A percentile compares a stretch with the other conserved stretches of the same genome.
These are phyloP conservation scores for Calameuta idolon DNA, from an alignment of 2,888 invertebrate genomes.

Conservation along the genomic window DNA sequence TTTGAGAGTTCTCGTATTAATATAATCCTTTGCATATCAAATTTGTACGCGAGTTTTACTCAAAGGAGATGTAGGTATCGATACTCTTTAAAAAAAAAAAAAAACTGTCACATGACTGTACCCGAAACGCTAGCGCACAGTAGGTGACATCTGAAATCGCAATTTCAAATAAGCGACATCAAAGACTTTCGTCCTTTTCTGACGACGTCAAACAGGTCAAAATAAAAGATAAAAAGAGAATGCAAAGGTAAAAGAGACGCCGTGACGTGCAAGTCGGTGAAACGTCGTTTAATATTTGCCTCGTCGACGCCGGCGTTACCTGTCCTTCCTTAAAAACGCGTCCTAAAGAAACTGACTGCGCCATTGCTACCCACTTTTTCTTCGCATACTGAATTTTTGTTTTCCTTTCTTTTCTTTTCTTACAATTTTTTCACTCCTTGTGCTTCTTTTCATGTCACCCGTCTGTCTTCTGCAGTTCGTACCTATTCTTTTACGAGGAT, in stretches of 20 bases:
- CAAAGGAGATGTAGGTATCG: no score
- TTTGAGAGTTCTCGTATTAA: neutral
- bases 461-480: neutral
- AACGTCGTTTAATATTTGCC: neutral
- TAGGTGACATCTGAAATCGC: neutral
- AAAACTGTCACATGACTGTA: neutral
- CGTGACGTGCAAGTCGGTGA: neutral
- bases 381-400: neutral
- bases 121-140: neutral
- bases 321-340: neutral
- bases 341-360: neutral
- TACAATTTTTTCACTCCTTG: neutral
- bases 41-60: no score
- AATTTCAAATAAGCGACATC: neutral
- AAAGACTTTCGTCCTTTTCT: neutral
- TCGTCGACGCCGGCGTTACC: neutral
- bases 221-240: neutral
- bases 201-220: neutral
- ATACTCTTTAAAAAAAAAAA: no score
- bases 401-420: constrained; percentile 9
- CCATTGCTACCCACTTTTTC: neutral
- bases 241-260: neutral
- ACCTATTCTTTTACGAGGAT: neutral
- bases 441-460: neutral
- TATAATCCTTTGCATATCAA: neutral